Percentiles rank a stretch among this genome's conserved stretches.
phyloP scores from a whole-genome alignment of 2,797 vertebrate species.

The Streptopelia turtur region DNA sequence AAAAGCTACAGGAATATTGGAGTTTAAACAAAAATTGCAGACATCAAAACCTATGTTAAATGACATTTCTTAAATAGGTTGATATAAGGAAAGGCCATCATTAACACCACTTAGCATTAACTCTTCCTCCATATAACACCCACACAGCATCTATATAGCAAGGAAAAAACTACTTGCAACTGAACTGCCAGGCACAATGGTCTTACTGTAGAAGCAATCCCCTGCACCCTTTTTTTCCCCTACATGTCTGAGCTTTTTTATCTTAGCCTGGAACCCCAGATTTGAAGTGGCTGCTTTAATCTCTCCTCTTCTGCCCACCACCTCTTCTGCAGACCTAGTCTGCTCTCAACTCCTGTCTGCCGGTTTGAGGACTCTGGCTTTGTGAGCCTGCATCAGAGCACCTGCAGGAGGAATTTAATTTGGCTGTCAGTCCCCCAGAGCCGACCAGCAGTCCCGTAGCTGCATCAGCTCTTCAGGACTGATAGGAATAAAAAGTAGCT shows the following conservation, averaged over 20 bases:
- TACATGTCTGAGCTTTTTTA: not conserved
- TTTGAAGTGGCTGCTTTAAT: constrained; percentile 17
- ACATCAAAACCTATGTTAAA: not conserved
- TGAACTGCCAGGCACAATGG: not conserved
- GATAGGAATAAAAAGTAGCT: constrained; percentile 30
- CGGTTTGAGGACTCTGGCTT: not conserved
- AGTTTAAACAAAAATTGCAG: not conserved
- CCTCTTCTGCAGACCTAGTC: not conserved
- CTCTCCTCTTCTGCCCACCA: not conserved
- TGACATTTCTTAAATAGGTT: not conserved
- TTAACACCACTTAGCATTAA: not conserved
- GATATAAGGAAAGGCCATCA: not conserved
- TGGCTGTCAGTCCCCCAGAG: not conserved
- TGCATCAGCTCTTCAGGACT: not conserved
- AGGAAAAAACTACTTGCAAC: not conserved
- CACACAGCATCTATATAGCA: not conserved
- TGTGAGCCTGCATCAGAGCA: not conserved
- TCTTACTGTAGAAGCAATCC: not conserved
- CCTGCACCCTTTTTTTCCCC: accelerated
- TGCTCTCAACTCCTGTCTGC: not conserved
- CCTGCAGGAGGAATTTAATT: not conserved
- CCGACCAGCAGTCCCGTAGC: not conserved
- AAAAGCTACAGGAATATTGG: not conserved
- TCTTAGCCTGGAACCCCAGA: not conserved
- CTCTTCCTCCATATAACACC: not conserved